Conservation (phyloP, 2,888 invertebrate species). For the Andrena hattorfiana region DNA sequence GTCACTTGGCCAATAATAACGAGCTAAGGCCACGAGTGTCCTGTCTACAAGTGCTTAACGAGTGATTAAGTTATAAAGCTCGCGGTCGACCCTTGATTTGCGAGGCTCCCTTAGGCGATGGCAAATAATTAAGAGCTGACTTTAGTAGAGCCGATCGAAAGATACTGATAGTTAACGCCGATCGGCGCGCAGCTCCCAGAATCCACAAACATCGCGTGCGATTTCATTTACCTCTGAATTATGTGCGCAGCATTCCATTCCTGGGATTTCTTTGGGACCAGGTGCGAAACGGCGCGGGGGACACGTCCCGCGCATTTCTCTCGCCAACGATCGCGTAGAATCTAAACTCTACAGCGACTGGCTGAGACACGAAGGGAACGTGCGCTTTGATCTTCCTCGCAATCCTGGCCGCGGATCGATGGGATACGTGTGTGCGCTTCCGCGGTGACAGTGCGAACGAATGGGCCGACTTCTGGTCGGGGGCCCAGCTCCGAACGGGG, state of each 20-base stretch:
- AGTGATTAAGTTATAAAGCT: conserved; percentile 47
- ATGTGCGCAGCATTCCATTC: conserved; percentile 1
- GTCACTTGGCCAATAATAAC: conserved; percentile 41
- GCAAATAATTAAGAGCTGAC: conserved; percentile 29
- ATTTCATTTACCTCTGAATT: no score
- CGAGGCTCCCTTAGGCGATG: background rate
- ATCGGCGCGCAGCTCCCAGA: no score
- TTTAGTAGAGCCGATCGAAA: background rate
- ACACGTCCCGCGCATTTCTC: conserved; percentile 4
- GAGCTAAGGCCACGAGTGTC: background rate
- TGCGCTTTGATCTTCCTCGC: background rate
- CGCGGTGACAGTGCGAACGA: conserved; percentile 4
- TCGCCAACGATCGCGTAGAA: background rate
- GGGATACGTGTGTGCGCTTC: background rate
- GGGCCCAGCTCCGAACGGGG: background rate
- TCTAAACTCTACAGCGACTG: background rate
- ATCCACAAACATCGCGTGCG: no score
- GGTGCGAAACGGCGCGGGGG: background rate
- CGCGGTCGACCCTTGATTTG: background rate
- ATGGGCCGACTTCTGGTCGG: conserved; percentile 29
- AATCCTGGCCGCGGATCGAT: conserved; percentile 2
- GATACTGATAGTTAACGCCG: background rate
- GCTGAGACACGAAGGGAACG: background rate
- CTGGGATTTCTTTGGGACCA: conserved; percentile 1
- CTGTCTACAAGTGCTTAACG: conserved; percentile 16